Evolutionary conservation across 2,888 invertebrate species (phyloP).

Genomic region (Hirtodrosophila duncani): DNA sequence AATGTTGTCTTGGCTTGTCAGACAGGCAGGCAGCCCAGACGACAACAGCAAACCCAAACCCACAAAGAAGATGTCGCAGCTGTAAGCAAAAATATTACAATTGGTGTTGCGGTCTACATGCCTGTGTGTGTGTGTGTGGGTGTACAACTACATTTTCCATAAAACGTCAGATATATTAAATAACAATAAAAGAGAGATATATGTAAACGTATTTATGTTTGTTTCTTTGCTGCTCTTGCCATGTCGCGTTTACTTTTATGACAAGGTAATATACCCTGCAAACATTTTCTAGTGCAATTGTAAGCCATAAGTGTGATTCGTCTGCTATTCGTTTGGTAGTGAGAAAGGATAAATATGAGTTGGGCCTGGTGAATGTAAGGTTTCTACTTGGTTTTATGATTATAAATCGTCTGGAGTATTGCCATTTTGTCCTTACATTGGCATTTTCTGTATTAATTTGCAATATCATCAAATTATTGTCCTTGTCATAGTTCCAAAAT

Average conservation of each 20-base stretch:
- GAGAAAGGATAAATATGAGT: no score
- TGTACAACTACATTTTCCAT: slow-evolving; percentile 58
- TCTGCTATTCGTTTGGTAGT: no score
- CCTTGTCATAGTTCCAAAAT: no score
- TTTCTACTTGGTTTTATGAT: no score
- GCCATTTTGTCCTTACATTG: no score
- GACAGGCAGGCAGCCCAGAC: slow-evolving; percentile 15
- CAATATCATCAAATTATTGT: no score
- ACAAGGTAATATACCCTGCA: no score
- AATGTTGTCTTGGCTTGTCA: slow-evolving; percentile 28
- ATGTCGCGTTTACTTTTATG: slow-evolving; percentile 54
- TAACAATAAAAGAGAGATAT: slow-evolving; percentile 59
- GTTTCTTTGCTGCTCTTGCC: slow-evolving; percentile 40
- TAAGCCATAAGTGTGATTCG: no score
- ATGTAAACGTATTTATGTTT: slow-evolving; percentile 61
- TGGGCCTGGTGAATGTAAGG: no score
- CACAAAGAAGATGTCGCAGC: slow-evolving; percentile 29
- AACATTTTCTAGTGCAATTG: no score
- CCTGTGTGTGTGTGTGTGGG: slow-evolving; percentile 8
- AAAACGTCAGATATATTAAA: slow-evolving; percentile 64
- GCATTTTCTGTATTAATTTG: no score
- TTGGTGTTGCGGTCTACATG: slow-evolving; percentile 23
- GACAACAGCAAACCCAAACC: not conserved
- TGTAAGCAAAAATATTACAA: slow-evolving; percentile 37
- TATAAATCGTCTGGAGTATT: no score